Conservation (phyloP, 2,888 invertebrate species). For the Hoplodrina blanda region DNA sequence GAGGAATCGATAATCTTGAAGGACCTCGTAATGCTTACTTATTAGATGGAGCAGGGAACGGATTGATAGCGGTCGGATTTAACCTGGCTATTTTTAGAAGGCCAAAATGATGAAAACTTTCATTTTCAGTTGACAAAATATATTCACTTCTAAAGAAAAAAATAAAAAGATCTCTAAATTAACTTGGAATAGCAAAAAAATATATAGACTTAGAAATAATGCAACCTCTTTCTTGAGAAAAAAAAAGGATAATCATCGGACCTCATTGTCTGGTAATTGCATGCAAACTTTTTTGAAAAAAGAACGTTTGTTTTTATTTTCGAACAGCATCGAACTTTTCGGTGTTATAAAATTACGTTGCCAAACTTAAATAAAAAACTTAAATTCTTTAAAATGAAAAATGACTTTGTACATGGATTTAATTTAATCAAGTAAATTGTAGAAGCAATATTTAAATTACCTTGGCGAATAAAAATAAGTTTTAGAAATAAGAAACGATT, state of each 20-base stretch:
- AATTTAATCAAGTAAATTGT: not conserved
- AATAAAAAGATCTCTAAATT: too few relatives aligned
- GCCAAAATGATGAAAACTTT: not conserved
- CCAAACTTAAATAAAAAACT: not conserved
- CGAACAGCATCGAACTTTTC: not conserved
- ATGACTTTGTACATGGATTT: not conserved
- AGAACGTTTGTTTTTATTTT: not conserved
- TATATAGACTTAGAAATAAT: too few relatives aligned
- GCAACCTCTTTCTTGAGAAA: not conserved
- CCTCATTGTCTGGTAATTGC: not conserved
- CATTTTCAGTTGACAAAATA: not conserved
- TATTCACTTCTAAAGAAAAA: too few relatives aligned
- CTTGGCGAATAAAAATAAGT: not conserved
- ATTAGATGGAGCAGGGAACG: conserved; percentile 45
- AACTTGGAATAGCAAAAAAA: too few relatives aligned
- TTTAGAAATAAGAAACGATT: conserved; percentile 4
- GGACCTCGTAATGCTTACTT: conserved; percentile 54
- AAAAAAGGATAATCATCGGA: not conserved
- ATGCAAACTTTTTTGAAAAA: not conserved
- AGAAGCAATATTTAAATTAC: not conserved
- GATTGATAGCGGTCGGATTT: conserved; percentile 24
- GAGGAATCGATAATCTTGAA: conserved; percentile 61
- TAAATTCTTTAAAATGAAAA: not conserved
- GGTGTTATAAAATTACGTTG: not conserved
- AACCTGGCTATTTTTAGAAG: not conserved